Percentiles rank a stretch among this genome's conserved stretches.
Evolutionary conservation across 2,888 invertebrate genomes (phyloP).

Genomic region (Cephus spinipes): DNA sequence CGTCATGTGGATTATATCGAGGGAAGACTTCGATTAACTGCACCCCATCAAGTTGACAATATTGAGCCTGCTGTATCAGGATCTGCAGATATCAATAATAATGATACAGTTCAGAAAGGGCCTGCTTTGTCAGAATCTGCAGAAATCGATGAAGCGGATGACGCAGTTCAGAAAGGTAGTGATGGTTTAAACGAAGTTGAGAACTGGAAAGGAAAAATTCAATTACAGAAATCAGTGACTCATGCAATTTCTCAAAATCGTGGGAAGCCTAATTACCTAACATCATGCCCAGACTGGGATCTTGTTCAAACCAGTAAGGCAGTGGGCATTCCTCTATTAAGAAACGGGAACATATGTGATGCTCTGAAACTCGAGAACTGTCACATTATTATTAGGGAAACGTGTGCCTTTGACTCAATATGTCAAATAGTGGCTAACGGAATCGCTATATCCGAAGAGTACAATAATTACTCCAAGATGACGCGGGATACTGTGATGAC

Average conservation of each 20-base stretch:
- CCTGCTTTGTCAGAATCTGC: too few species aligned
- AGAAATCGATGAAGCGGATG: too few species aligned
- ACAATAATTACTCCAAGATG: too few species aligned
- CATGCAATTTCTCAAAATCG: background rate
- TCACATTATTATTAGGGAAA: background rate
- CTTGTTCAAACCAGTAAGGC: background rate
- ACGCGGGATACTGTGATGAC: too few species aligned
- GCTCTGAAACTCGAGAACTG: background rate
- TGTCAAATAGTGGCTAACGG: background rate
- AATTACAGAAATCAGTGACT: background rate
- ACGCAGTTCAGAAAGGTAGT: too few species aligned
- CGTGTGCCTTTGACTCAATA: constrained; percentile 1
- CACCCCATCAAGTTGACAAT: too few species aligned
- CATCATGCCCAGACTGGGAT: constrained; percentile 11
- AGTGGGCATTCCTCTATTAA: constrained; percentile 6
- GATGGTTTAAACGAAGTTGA: too few species aligned
- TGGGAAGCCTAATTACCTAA: background rate
- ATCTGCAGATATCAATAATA: too few species aligned
- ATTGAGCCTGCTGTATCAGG: too few species aligned
- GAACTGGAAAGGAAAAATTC: background rate
- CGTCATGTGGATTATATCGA: too few species aligned
- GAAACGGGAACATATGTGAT: background rate
- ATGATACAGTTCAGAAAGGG: too few species aligned
- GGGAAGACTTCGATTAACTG: too few species aligned
- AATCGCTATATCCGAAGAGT: background rate